phyloP scores from a whole-genome alignment of 1,140 invertebrate genomes.

The Protaetia brevitarsis region DNA sequence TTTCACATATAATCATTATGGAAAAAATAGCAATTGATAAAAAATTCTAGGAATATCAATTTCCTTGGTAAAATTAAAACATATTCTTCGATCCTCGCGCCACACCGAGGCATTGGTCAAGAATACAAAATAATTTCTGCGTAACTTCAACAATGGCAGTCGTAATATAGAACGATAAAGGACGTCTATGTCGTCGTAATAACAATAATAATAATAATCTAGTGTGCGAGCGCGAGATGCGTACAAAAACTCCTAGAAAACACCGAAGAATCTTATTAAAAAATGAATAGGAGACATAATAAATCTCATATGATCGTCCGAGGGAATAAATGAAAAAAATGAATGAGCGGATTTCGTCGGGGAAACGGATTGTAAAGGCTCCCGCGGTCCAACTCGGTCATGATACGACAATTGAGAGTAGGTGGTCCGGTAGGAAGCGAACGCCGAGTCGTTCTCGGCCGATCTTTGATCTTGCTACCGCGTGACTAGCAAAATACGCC shows the following conservation, averaged over 20 bases:
- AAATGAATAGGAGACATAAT: slow-evolving; percentile 9
- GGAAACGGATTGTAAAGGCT: slow-evolving; percentile 23
- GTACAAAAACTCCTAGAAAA: slow-evolving; percentile 22
- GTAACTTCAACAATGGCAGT: slow-evolving; percentile 12
- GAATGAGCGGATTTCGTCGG: slow-evolving; percentile 20
- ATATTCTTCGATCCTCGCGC: background rate
- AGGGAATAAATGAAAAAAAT: slow-evolving; percentile 22
- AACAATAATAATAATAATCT: slow-evolving; percentile 16
- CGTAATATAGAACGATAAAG: background rate
- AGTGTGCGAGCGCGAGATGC: slow-evolving; percentile 9
- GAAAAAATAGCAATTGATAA: background rate
- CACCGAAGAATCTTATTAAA: slow-evolving; percentile 20
- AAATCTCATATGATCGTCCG: slow-evolving; percentile 21
- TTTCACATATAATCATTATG: background rate
- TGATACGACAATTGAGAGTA: slow-evolving; percentile 25
- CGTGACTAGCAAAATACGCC: slow-evolving; percentile 29
- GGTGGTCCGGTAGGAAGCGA: slow-evolving; percentile 29
- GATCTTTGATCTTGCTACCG: slow-evolving; percentile 33
- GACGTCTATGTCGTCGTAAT: background rate
- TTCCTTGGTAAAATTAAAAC: slow-evolving; percentile 1
- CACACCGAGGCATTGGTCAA: background rate
- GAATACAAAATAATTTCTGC: slow-evolving; percentile 13
- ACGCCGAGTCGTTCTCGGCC: slow-evolving; percentile 27
- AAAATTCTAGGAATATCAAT: slow-evolving; percentile 14
- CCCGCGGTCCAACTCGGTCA: slow-evolving; percentile 20